These are phyloP conservation scores for Amphipyra berbera DNA, from an alignment of 2,888 invertebrate genomes.

Conservation along the genomic window DNA sequence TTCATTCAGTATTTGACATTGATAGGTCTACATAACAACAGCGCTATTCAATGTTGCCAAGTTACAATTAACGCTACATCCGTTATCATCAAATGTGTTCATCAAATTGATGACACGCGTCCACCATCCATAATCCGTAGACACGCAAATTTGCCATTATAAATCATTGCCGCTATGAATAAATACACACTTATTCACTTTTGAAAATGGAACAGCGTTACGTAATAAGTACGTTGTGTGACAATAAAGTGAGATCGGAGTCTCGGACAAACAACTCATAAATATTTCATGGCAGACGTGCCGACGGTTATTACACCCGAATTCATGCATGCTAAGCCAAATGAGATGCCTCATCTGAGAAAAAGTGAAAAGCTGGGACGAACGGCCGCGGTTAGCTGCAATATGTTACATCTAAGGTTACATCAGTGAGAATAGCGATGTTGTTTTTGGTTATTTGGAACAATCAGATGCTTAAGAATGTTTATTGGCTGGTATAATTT, in stretches of 20 bases:
- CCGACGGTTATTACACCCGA: slow-evolving; percentile 83
- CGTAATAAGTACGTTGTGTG: slow-evolving; percentile 56
- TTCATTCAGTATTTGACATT: too few relatives aligned
- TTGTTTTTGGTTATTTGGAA: slow-evolving; percentile 21
- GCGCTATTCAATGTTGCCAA: too few relatives aligned
- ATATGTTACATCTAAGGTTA: slow-evolving; percentile 29
- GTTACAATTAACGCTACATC: slow-evolving; percentile 8
- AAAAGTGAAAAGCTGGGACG: slow-evolving; percentile 71
- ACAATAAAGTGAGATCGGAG: slow-evolving; percentile 72
- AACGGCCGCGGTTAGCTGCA: slow-evolving; percentile 16
- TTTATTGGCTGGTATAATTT: slow-evolving; percentile 6
- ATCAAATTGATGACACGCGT: slow-evolving; percentile 9
- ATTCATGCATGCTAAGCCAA: slow-evolving; percentile 75
- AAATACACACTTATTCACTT: slow-evolving; percentile 25
- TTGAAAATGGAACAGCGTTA: slow-evolving; percentile 51
- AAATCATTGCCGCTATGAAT: slow-evolving; percentile 26
- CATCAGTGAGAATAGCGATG: slow-evolving; percentile 29
- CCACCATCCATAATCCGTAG: slow-evolving; percentile 4
- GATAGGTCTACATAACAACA: too few relatives aligned
- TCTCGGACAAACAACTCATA: slow-evolving; percentile 66
- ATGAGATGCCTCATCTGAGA: slow-evolving; percentile 63
- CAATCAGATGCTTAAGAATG: slow-evolving; percentile 23
- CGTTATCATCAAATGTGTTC: neutral
- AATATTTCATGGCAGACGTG: slow-evolving; percentile 76
- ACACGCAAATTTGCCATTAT: slow-evolving; percentile 36